Conservation (phyloP, 2,797 vertebrate species). For the Propithecus perrieri region DNA sequence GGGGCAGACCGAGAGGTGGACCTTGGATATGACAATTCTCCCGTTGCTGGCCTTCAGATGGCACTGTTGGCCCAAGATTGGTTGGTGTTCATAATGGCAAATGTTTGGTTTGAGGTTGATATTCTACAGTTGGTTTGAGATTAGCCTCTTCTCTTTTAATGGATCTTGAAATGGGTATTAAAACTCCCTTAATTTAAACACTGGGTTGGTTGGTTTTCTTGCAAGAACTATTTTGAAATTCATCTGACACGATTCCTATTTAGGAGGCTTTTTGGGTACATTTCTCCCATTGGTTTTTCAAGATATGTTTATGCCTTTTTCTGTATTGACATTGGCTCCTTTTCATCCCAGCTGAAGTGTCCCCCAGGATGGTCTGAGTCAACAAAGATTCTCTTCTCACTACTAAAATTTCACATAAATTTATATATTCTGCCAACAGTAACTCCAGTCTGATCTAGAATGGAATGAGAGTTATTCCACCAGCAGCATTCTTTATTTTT, state of each 20-base stretch:
- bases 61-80: constrained; percentile 53
- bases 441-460: neutral
- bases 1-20: neutral
- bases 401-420: constrained; percentile 16
- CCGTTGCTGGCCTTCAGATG: constrained; percentile 66
- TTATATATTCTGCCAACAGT: neutral
- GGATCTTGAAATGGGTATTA: constrained; percentile 7
- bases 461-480: neutral
- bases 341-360: neutral
- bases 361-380: neutral
- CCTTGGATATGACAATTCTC: neutral
- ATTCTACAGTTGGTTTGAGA: neutral
- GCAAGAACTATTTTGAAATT: constrained; percentile 10
- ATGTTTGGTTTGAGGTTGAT: neutral
- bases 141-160: constrained; percentile 37
- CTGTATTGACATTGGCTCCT: neutral
- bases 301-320: constrained; percentile 1
- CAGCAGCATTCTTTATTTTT: neutral
- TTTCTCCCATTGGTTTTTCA: constrained; percentile 35
- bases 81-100: neutral
- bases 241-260: neutral
- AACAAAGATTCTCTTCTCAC: neutral
- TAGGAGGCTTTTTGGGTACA: neutral
- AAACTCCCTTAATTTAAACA: constrained; percentile 30
- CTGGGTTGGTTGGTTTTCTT: neutral